Percentiles rank a stretch among this genome's conserved stretches.
Evolutionary conservation across 2,797 vertebrate genomes (phyloP).

Genomic region (Geotrypetes seraphini): DNA sequence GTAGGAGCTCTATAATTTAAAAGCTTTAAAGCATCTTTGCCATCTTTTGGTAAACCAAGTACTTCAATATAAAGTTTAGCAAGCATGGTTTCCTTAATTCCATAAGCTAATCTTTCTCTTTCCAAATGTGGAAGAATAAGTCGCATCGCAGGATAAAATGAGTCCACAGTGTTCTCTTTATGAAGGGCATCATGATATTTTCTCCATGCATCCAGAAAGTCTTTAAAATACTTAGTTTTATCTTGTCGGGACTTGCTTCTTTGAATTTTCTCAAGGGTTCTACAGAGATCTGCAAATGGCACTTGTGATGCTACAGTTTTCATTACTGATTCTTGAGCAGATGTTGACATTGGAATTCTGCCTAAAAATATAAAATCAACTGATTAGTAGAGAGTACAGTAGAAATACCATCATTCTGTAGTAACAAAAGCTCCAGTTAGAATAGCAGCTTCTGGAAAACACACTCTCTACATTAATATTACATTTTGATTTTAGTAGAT

Average conservation of each 20-base stretch:
- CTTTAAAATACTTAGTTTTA: constrained; percentile 69
- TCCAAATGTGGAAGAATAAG: constrained; percentile 85
- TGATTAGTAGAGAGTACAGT: neutral
- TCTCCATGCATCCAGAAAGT: constrained; percentile 88
- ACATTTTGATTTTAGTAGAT: no score
- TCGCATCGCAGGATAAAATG: constrained; percentile 90
- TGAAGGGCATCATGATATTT: constrained; percentile 81
- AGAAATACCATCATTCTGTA: neutral
- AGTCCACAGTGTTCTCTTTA: constrained; percentile 73
- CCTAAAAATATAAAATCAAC: neutral
- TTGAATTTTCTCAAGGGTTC: constrained; percentile 82
- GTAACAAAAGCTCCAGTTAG: no score
- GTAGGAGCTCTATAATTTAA: constrained; percentile 82
- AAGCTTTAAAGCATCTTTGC: constrained; percentile 82
- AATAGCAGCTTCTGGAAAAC: no score
- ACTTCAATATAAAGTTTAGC: constrained; percentile 91
- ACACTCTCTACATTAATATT: no score
- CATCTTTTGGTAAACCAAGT: constrained; percentile 78
- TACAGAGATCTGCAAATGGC: constrained; percentile 83
- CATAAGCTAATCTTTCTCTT: constrained; percentile 89
- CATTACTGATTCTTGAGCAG: constrained; percentile 17
- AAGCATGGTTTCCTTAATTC: constrained; percentile 94
- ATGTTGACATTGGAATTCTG: constrained; percentile 37
- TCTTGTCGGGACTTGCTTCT: constrained; percentile 73
- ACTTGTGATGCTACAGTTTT: constrained; percentile 73